Evolutionary conservation across 2,113 vertebrate genomes (phyloP).

Genomic region (Entelurus aequoreus): DNA sequence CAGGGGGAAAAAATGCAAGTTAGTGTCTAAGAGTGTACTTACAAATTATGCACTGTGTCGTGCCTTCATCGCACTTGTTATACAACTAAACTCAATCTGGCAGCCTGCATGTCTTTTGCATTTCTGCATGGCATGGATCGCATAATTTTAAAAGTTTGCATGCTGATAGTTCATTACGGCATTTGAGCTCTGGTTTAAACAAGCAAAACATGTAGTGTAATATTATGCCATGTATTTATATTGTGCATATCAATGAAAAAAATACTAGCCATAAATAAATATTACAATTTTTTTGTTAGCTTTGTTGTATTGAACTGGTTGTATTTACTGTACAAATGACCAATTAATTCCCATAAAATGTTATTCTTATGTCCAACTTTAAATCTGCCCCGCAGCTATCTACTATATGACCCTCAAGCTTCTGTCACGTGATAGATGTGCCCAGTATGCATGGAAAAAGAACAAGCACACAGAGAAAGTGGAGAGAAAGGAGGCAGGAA

Average conservation of each 20-base stretch:
- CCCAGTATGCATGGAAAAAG: background rate
- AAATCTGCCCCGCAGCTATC: background rate
- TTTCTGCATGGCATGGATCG: background rate
- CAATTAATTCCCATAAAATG: background rate
- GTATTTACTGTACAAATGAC: background rate
- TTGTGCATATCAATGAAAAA: too few species aligned
- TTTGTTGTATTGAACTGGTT: too few species aligned
- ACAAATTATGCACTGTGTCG: too few species aligned
- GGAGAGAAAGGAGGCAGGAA: conserved; percentile 30
- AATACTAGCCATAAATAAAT: too few species aligned
- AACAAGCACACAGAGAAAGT: conserved; percentile 21
- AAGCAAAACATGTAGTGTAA: too few species aligned
- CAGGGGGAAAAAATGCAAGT: too few species aligned
- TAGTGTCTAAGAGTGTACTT: too few species aligned
- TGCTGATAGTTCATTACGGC: background rate
- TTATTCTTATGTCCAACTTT: background rate
- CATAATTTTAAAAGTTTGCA: background rate
- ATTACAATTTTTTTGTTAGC: too few species aligned
- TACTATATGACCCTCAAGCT: background rate
- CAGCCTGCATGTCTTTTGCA: background rate
- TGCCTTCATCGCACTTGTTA: too few species aligned
- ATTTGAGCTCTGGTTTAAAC: too few species aligned
- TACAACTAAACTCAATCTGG: background rate
- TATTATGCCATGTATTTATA: too few species aligned
- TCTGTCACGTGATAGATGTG: background rate